A percentile compares a stretch with the other conserved stretches of the same genome.
Conservation (phyloP, 2,797 vertebrate genomes). For the Pseudocheirus occidentalis region DNA sequence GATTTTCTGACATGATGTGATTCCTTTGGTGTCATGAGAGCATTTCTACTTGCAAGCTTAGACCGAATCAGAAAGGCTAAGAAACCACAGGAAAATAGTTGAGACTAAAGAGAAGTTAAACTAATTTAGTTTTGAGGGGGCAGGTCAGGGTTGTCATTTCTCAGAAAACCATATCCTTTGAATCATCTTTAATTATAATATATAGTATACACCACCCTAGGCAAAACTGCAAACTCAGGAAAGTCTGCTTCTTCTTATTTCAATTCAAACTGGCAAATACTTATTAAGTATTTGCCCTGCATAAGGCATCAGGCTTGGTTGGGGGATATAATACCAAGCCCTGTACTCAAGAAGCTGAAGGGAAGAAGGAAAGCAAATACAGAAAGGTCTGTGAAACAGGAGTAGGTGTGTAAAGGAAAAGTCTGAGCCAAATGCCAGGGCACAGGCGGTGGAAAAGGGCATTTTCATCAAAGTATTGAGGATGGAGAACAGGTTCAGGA, state of each 20-base stretch:
- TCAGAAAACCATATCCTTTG: slow-evolving; percentile 5
- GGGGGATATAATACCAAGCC: not conserved
- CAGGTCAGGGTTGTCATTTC: not conserved
- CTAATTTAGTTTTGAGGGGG: not conserved
- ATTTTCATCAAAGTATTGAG: not conserved
- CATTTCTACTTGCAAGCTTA: not conserved
- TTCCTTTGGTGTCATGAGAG: not conserved
- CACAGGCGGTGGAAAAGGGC: not conserved
- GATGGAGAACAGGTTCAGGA: not conserved
- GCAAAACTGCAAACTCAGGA: not conserved
- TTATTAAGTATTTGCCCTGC: not conserved
- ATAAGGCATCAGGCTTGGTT: not conserved
- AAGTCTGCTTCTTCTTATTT: not conserved
- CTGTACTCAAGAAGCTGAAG: not conserved
- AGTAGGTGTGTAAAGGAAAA: not conserved
- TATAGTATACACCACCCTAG: not conserved
- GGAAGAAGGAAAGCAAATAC: not conserved
- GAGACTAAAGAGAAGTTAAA: not conserved
- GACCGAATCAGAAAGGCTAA: not conserved
- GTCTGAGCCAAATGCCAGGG: not conserved
- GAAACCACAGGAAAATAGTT: not conserved
- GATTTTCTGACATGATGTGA: not conserved
- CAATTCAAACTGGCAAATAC: not conserved
- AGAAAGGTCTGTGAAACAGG: not conserved
- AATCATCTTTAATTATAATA: not conserved